Conservation (phyloP, 2,888 invertebrate species). For the Anorthoa munda region DNA sequence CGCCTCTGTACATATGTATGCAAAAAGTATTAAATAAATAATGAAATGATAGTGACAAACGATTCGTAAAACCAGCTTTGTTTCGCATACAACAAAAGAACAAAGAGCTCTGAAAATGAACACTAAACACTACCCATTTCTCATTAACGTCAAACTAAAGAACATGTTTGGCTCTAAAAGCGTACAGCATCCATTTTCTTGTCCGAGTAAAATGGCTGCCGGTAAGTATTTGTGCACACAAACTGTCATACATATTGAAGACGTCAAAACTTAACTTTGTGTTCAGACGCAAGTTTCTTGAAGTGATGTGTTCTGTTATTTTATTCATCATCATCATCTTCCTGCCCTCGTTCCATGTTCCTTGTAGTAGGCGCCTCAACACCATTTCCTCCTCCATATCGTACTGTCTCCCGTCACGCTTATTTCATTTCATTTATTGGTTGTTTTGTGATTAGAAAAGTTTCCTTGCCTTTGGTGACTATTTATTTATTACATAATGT, state of each 20-base stretch:
- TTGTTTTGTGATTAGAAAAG: background rate
- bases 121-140: slow-evolving; percentile 10
- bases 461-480: background rate
- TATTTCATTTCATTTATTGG: slow-evolving; percentile 2
- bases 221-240: slow-evolving; percentile 45
- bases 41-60: slow-evolving; percentile 6
- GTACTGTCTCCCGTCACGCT: too few relatives aligned
- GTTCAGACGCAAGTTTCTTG: slow-evolving; percentile 8
- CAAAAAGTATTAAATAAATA: background rate
- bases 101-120: slow-evolving; percentile 20
- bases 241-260: slow-evolving; percentile 29
- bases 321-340: background rate
- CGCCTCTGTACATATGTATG: too few relatives aligned
- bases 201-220: slow-evolving; percentile 25
- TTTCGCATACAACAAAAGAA: slow-evolving; percentile 19
- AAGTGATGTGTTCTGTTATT: slow-evolving; percentile 9
- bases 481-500: background rate
- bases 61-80: slow-evolving; percentile 8
- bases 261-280: slow-evolving; percentile 36
- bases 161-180: slow-evolving; percentile 23
- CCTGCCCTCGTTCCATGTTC: too few relatives aligned
- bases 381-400: too few relatives aligned
- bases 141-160: slow-evolving; percentile 32
- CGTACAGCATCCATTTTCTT: slow-evolving; percentile 28
- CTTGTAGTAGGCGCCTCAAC: too few relatives aligned